Conservation (phyloP, 1,140 invertebrate genomes). For the Zaprionus davidi region DNA sequence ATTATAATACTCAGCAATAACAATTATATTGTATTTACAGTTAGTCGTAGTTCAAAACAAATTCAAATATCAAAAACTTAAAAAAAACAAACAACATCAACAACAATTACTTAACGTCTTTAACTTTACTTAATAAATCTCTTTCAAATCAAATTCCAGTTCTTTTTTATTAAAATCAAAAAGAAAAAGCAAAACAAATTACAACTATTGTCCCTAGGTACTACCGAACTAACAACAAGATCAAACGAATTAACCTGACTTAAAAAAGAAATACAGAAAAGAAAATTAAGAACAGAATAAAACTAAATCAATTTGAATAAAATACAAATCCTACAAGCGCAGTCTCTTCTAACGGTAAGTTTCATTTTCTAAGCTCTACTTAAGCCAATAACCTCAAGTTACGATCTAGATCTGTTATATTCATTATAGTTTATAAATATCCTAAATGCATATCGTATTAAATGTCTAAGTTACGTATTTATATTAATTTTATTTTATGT, state of each 20-base stretch:
- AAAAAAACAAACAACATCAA: conserved; percentile 14
- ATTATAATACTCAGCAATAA: conserved; percentile 36
- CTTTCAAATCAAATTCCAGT: conserved; percentile 82
- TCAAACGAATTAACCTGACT: conserved; percentile 41
- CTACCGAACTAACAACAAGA: conserved; percentile 62
- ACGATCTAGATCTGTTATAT: conserved; percentile 20
- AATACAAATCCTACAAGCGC: conserved; percentile 63
- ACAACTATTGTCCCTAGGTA: conserved; percentile 57
- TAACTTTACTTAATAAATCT: conserved; percentile 82
- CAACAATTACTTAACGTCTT: conserved; percentile 72
- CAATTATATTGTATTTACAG: conserved; percentile 61
- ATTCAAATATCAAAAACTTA: conserved; percentile 27
- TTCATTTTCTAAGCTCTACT: conserved; percentile 75
- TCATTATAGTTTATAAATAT: conserved; percentile 24
- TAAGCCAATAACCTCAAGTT: conserved; percentile 54
- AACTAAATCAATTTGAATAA: conserved; percentile 30
- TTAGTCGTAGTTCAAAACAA: conserved; percentile 58
- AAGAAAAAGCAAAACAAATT: conserved; percentile 14
- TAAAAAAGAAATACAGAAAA: conserved; percentile 17
- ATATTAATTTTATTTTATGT: conserved; percentile 9
- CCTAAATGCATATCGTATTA: conserved; percentile 46
- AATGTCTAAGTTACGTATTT: conserved; percentile 60
- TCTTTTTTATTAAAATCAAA: conserved; percentile 68
- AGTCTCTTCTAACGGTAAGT: conserved; percentile 74
- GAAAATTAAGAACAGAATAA: conserved; percentile 22